Base-by-base conservation (phyloP, 2,797 vertebrate species). In the Anas bahamensis region DNA sequence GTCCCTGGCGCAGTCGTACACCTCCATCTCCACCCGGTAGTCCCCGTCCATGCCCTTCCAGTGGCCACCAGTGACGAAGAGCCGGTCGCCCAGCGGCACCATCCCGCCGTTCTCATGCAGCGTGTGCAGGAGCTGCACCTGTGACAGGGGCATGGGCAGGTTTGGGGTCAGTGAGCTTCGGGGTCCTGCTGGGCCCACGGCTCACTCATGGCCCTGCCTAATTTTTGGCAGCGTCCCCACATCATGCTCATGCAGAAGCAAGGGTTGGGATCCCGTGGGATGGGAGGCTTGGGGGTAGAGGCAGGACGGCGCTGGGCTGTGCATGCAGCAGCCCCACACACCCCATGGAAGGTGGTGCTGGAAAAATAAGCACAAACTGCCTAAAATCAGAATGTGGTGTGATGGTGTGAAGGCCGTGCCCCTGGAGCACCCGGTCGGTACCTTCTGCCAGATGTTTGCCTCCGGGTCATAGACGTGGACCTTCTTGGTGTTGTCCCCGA, bases 401-500 rank as follows among this genome's bases (percentile, higher is more conserved):
- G 1, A 63, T 0, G 0, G 4, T 29, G n/a, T 2, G 1, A 63
- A 46, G 46, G 33, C 50, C 1, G 0, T 26, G 17, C 35, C 65
- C 39, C 16, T 17, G 1, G 1, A 39, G 64, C 0, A 0, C 14
- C 97, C 61, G 1, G 11, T 83, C 63, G 0, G 11, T 83, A 99
- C 99, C 98, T 99, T 99, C 95, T 99, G 99, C 99, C 99, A 99
- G 94, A 99, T 98, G 97, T 99, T 99, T 60, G 97, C 98, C 35
- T 98, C 98, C 0, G 98, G 98, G 94, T 99, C 98, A 26, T 99
- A 99, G 76, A 98, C 91, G 3, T 99, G 98, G 39, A 99, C 99
- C 91, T 99, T 99, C 97, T 99, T 99, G 39, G 99, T 99, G 97
- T 99, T 99, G 97, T 99, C 99, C 16, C 99, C 99, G 1, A 99